Conservation (phyloP, 1,140 invertebrate genomes). For the Prorops nasuta region DNA sequence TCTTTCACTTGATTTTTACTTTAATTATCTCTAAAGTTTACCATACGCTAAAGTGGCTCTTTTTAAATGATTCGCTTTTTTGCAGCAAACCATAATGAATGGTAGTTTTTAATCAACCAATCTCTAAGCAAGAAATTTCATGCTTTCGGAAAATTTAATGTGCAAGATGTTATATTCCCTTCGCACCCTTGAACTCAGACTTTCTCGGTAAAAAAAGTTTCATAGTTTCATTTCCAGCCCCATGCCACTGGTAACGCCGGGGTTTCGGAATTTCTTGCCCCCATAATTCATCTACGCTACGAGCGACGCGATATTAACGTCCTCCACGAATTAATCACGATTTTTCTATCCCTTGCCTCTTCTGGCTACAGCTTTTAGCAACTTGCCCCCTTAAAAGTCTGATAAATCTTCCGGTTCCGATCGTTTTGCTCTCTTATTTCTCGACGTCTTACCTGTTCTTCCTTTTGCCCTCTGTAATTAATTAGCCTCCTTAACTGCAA, state of each 20-base stretch:
- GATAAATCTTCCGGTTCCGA: constrained; percentile 1
- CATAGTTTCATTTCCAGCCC: too few relatives aligned
- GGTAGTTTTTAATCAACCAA: neutral
- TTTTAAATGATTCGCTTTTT: too few relatives aligned
- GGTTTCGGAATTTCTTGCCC: constrained; percentile 3
- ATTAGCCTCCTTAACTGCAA: too few relatives aligned
- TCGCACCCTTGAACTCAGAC: constrained; percentile 10
- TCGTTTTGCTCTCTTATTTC: too few relatives aligned
- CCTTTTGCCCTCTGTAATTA: neutral
- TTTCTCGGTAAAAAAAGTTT: too few relatives aligned
- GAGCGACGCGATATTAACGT: constrained; percentile 2
- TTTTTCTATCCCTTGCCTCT: constrained; percentile 8
- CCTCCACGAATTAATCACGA: constrained; percentile 8
- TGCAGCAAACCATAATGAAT: too few relatives aligned
- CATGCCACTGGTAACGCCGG: neutral
- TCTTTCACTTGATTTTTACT: too few relatives aligned
- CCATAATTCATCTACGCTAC: constrained; percentile 10
- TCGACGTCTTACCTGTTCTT: neutral
- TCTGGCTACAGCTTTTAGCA: neutral
- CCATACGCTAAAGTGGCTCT: too few relatives aligned
- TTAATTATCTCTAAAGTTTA: too few relatives aligned
- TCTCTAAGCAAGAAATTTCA: neutral
- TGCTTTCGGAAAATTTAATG: constrained; percentile 14
- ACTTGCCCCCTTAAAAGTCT: neutral
- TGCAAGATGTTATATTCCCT: constrained; percentile 30